phyloP scores from a whole-genome alignment of 2,797 vertebrate genomes.

The Onychomys arenicola region DNA sequence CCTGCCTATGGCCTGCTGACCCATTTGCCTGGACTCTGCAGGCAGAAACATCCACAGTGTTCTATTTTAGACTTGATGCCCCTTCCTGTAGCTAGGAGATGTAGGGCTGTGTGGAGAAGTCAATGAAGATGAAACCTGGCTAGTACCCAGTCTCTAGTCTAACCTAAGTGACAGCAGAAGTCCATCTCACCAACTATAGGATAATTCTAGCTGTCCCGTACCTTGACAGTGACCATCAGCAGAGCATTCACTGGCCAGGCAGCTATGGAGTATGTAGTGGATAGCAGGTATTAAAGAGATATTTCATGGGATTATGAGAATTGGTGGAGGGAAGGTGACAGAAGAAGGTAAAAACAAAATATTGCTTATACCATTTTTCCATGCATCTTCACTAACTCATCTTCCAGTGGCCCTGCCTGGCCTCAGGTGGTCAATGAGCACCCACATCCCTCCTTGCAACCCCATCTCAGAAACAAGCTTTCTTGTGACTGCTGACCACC shows the following conservation, averaged over 20 bases:
- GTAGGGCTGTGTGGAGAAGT: rapidly evolving
- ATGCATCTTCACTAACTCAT: rapidly evolving
- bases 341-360: not conserved
- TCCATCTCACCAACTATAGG: rapidly evolving
- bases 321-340: not conserved
- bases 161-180: not conserved
- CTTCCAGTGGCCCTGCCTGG: too few relatives aligned
- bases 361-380: too few relatives aligned
- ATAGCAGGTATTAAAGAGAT: not conserved
- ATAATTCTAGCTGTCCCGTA: rapidly evolving
- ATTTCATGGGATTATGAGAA: not conserved
- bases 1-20: rapidly evolving
- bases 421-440: not conserved
- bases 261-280: rapidly evolving
- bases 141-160: not conserved
- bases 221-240: not conserved
- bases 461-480: not conserved
- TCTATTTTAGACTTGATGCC: not conserved
- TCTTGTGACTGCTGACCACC: rapidly evolving
- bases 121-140: rapidly evolving
- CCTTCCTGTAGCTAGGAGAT: not conserved
- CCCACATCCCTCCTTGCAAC: too few relatives aligned
- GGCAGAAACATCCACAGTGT: rapidly evolving
- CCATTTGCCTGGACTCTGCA: rapidly evolving
- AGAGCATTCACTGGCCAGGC: rapidly evolving